Base-by-base conservation (phyloP, 2,113 vertebrate genomes). In the Dinomys branickii region DNA sequence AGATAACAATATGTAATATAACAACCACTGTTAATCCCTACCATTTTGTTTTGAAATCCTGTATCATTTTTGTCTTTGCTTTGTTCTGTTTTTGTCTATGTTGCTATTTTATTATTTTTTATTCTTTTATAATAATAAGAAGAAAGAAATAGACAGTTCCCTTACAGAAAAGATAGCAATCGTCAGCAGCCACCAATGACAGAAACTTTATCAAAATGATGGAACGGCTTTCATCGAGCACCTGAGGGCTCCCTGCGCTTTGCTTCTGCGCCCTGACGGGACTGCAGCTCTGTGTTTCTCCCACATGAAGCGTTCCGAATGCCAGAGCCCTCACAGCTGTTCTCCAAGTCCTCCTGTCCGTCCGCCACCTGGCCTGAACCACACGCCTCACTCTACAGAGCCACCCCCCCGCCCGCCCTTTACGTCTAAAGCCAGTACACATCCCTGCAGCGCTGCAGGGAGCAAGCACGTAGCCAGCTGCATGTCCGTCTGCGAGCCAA, bases 391-490 rank as follows among this genome's bases (percentile, higher is more conserved):
- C 41, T 82, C n/a, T 88, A 54, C 69, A 26, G 24, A 9, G 41
- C 4, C 5, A 35, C 50, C 44, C 50, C 88, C 5, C 6, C 38
- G 7, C 0, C 58, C 59, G 75, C 82, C 77, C 90, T 56, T 91
- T 56, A 69, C 88, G 86, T 73, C 16, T 19, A 82, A 94, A 28
- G 33, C 93, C 85, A 52, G 89, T 12, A 85, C 61, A 13, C 65
- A 44, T 65, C 80, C 16, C 71, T 20, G 59, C 54, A 44, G 65
- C 19, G 85, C 92, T 88, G 90, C 82, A 24, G 5, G 13, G 54
- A 58, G 61, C n/a, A 61, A 6, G 90, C 92, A 44, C 33, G 41
- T 6, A 59, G 94, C 94, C 97, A 96, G 94, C 81, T 88, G 63
- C 41, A 7, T 0, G 16, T 81, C 33, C 2, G 33, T 89, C 91